phyloP scores from a whole-genome alignment of 2,888 invertebrate genomes.

The Epinotia ramella region DNA sequence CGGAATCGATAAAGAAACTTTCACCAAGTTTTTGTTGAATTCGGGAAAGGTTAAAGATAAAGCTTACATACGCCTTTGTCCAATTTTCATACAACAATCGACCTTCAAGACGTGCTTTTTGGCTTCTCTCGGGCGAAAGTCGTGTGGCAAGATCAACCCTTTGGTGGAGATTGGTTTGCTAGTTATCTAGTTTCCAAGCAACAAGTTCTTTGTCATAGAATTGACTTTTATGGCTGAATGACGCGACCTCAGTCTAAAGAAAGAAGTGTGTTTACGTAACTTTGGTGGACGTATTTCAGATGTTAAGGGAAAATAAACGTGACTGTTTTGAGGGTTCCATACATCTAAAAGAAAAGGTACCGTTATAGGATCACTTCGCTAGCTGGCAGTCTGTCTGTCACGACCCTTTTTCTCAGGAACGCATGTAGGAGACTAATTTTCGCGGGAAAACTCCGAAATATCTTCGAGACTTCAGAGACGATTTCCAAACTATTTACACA shows the following conservation, averaged over 20 bases:
- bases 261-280: neutral
- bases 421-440: no score
- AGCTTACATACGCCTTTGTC: conserved; percentile 50
- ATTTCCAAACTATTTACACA: no score
- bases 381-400: no score
- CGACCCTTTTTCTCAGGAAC: no score
- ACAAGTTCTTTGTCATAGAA: conserved; percentile 19
- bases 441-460: no score
- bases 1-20: conserved; percentile 75
- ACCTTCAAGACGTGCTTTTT: neutral
- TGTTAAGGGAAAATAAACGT: neutral
- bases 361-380: no score
- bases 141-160: conserved; percentile 20
- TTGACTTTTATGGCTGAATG: conserved; percentile 12
- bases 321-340: no score
- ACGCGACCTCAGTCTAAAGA: neutral
- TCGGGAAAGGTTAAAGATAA: conserved; percentile 75
- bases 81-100: neutral
- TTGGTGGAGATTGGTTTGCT: conserved; percentile 25
- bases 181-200: conserved; percentile 26
- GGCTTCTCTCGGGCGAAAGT: neutral
- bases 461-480: no score
- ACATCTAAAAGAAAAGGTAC: no score
- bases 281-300: neutral
- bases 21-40: conserved; percentile 68